Conservation (phyloP, 2,888 invertebrate genomes). For the Melipona bicolor region DNA sequence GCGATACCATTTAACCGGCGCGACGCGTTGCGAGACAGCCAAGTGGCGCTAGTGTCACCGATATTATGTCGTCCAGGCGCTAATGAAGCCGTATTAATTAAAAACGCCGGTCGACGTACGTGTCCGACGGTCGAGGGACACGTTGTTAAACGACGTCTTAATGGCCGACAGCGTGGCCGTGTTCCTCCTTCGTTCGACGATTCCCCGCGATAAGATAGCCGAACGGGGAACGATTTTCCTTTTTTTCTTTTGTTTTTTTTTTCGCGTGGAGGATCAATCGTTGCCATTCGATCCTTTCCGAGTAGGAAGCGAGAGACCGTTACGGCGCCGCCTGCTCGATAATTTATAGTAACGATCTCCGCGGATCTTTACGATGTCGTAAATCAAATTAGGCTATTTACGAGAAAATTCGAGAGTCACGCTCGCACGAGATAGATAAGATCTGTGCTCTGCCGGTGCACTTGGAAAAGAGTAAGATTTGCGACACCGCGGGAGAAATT, state of each 20-base stretch:
- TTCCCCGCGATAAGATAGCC: conserved; percentile 37
- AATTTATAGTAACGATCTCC: conserved; percentile 64
- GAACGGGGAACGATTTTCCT: too few species aligned
- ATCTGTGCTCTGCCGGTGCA: conserved; percentile 10
- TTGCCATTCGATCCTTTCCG: neutral
- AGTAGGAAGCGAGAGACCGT: conserved; percentile 42
- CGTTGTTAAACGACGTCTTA: conserved; percentile 30
- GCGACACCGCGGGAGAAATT: conserved; percentile 1
- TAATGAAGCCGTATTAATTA: conserved; percentile 78
- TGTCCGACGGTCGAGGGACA: conserved; percentile 17
- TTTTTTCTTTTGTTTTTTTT: neutral
- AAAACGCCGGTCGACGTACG: conserved; percentile 61
- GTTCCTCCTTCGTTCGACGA: conserved; percentile 36
- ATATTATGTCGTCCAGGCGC: conserved; percentile 57
- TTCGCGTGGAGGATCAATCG: conserved; percentile 40
- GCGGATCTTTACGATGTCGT: conserved; percentile 57
- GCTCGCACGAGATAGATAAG: conserved; percentile 47
- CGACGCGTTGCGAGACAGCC: conserved; percentile 51
- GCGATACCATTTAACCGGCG: conserved; percentile 55
- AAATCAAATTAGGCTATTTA: conserved; percentile 65
- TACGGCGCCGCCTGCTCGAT: conserved; percentile 51
- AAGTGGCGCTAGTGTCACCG: conserved; percentile 58
- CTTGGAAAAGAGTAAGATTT: conserved; percentile 1
- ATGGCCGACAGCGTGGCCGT: conserved; percentile 20
- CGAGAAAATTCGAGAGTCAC: conserved; percentile 61